Percentiles rank a stretch among this genome's conserved stretches.
Conservation (phyloP, 2,888 invertebrate genomes). For the Chrysodeixis includens region DNA sequence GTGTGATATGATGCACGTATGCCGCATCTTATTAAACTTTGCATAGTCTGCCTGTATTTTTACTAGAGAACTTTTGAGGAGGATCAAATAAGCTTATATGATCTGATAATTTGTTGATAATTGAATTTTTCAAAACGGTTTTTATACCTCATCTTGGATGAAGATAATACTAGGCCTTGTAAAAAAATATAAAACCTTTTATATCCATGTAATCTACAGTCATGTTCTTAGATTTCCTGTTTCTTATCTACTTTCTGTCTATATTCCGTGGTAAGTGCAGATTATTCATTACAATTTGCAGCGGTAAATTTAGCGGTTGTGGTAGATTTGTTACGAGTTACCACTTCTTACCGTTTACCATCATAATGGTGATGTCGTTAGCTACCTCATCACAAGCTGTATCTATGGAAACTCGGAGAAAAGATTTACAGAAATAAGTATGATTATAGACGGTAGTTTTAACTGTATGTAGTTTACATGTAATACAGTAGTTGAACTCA, state of each 20-base stretch:
- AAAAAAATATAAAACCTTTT: no score
- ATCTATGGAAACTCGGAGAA: slow-evolving; percentile 8
- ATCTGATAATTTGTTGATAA: no score
- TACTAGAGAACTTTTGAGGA: no score
- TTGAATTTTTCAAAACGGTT: no score
- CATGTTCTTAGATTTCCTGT: background rate
- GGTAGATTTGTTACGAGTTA: slow-evolving; percentile 44
- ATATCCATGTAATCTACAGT: background rate
- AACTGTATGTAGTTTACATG: no score
- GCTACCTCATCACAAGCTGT: slow-evolving; percentile 25
- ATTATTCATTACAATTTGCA: slow-evolving; percentile 45
- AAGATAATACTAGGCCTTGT: no score
- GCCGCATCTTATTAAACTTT: background rate
- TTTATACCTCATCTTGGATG: no score
- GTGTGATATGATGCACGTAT: background rate
- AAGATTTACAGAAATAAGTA: background rate
- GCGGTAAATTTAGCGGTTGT: slow-evolving; percentile 50
- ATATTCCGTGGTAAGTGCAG: slow-evolving; percentile 28
- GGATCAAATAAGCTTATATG: background rate
- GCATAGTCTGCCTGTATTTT: background rate
- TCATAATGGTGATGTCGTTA: slow-evolving; percentile 44
- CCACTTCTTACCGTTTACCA: slow-evolving; percentile 46
- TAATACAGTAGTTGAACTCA: no score
- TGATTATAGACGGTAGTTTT: background rate
- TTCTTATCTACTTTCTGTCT: slow-evolving; percentile 25